phyloP scores from a whole-genome alignment of 2,888 invertebrate genomes.

The Ganaspis brasiliensis region DNA sequence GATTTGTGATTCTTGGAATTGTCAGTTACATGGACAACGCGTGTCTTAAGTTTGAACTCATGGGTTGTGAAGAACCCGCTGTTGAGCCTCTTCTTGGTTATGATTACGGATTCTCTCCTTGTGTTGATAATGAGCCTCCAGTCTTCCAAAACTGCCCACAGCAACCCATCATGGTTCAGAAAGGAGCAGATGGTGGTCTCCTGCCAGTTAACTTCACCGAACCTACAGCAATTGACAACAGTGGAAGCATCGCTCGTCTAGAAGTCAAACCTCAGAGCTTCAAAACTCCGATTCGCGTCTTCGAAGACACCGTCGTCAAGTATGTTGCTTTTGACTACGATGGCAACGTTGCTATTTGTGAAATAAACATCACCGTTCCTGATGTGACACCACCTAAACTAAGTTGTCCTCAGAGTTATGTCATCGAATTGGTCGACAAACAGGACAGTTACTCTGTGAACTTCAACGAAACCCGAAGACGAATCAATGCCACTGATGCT shows the following conservation, averaged over 20 bases:
- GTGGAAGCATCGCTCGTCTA: slow-evolving; percentile 95
- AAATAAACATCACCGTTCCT: slow-evolving; percentile 96
- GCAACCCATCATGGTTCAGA: slow-evolving; percentile 93
- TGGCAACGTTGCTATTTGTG: slow-evolving; percentile 98
- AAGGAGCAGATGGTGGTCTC: slow-evolving; percentile 94
- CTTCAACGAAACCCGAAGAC: slow-evolving; percentile 92
- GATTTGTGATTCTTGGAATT: slow-evolving; percentile 96
- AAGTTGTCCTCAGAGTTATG: slow-evolving; percentile 96
- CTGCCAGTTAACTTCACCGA: slow-evolving; percentile 96
- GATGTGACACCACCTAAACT: slow-evolving; percentile 95
- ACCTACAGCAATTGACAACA: slow-evolving; percentile 96
- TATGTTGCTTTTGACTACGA: slow-evolving; percentile 98
- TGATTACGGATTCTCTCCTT: slow-evolving; percentile 96
- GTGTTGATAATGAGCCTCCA: slow-evolving; percentile 97
- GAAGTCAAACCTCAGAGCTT: slow-evolving; percentile 97
- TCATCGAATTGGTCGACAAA: slow-evolving; percentile 93
- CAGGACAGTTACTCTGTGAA: slow-evolving; percentile 95
- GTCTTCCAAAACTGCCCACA: slow-evolving; percentile 98
- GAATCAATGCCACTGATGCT: slow-evolving; percentile 93
- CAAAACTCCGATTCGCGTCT: slow-evolving; percentile 92
- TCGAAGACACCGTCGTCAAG: slow-evolving; percentile 95
- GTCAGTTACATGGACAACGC: slow-evolving; percentile 98
- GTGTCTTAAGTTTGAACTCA: slow-evolving; percentile 96
- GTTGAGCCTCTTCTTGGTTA: slow-evolving; percentile 93
- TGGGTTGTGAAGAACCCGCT: slow-evolving; percentile 96